phyloP scores from a whole-genome alignment of 2,797 vertebrate genomes.

The Otolemur crassicaudatus region DNA sequence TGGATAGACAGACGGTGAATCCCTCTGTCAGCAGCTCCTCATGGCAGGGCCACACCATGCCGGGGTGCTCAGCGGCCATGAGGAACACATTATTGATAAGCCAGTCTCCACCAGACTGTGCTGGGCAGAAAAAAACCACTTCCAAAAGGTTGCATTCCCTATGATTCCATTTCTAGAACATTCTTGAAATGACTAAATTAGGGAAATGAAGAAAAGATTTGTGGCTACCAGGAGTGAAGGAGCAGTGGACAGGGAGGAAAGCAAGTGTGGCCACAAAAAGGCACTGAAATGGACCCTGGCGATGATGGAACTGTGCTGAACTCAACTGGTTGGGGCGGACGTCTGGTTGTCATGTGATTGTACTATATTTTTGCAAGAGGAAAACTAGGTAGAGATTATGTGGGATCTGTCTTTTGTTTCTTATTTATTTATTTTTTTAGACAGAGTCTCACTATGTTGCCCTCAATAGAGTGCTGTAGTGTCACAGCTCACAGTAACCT shows the following conservation, averaged over 20 bases:
- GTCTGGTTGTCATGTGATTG: background rate
- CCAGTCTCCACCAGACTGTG: background rate
- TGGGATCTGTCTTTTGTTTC: background rate
- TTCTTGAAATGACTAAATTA: constrained; percentile 37
- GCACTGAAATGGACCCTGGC: background rate
- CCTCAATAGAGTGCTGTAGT: too few relatives aligned
- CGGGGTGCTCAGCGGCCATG: background rate
- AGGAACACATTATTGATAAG: background rate
- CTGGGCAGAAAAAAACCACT: background rate
- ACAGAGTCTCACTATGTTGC: too few relatives aligned
- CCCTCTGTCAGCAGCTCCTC: background rate
- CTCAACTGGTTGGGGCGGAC: background rate
- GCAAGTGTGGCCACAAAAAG: background rate
- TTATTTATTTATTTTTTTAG: background rate
- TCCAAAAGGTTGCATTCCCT: background rate
- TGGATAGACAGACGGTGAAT: background rate
- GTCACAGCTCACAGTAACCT: too few relatives aligned
- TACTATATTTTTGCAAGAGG: background rate
- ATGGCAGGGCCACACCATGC: background rate
- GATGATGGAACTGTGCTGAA: background rate
- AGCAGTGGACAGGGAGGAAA: background rate
- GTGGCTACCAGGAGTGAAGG: background rate
- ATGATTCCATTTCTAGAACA: background rate
- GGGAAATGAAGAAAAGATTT: constrained; percentile 1
- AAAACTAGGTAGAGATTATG: background rate